phyloP scores from a whole-genome alignment of 1,140 invertebrate genomes.

The Homalodisca vitripennis region DNA sequence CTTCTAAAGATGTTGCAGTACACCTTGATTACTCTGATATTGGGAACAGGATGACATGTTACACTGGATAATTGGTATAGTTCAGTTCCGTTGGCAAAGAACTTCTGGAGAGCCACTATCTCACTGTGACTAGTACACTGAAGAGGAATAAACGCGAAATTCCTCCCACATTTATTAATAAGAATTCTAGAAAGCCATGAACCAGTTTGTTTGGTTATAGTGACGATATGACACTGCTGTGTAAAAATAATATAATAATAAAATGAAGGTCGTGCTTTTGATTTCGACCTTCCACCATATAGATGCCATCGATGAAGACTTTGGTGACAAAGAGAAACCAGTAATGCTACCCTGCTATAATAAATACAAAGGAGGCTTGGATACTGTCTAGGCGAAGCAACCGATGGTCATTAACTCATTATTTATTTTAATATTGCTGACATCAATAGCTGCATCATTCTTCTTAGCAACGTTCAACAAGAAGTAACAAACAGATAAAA shows the following conservation, averaged over 20 bases:
- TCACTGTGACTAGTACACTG: conserved; percentile 45
- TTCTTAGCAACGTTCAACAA: no score
- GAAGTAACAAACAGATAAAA: no score
- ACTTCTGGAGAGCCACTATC: conserved; percentile 36
- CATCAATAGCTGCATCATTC: no score
- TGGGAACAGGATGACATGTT: conserved; percentile 42
- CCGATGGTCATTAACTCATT: background rate
- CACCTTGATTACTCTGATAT: conserved; percentile 35
- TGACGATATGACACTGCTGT: background rate
- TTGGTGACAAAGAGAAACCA: conserved; percentile 36
- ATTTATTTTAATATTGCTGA: background rate
- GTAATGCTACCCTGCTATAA: conserved; percentile 46
- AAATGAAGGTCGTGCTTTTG: background rate
- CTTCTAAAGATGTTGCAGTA: conserved; percentile 36
- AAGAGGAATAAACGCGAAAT: conserved; percentile 47
- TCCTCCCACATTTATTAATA: conserved; percentile 41
- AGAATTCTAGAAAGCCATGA: conserved; percentile 19
- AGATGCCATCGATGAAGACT: background rate
- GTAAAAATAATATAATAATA: background rate
- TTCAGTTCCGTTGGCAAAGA: conserved; percentile 5
- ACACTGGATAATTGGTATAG: conserved; percentile 47
- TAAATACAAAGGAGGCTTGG: conserved; percentile 43
- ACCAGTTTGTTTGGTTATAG: background rate
- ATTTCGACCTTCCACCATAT: conserved; percentile 7
- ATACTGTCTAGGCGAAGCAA: conserved; percentile 42